Percentiles rank a stretch among this genome's conserved stretches.
Conservation (phyloP, 2,797 vertebrate genomes). For the Oryzias dopingdopingensis region DNA sequence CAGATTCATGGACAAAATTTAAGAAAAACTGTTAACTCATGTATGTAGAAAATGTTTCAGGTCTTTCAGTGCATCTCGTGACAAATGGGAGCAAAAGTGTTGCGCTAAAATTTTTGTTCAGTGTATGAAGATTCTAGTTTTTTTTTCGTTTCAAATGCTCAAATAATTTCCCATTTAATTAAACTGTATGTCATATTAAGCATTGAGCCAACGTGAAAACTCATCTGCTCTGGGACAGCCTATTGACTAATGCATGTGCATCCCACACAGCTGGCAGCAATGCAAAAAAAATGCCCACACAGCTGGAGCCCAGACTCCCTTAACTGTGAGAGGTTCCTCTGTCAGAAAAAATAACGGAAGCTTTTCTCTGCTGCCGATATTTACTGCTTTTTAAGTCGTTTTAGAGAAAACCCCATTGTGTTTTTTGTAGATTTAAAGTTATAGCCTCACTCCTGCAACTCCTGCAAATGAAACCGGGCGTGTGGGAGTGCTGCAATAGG, state of each 20-base stretch:
- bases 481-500: slow-evolving; percentile 32
- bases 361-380: slow-evolving; percentile 32
- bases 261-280: slow-evolving; percentile 40
- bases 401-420: slow-evolving; percentile 2
- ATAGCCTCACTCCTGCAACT: slow-evolving; percentile 3
- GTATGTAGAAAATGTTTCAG: too few species aligned
- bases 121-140: not conserved
- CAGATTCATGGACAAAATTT: too few species aligned
- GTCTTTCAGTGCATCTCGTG: too few species aligned
- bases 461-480: slow-evolving; percentile 18
- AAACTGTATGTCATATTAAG: not conserved
- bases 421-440: slow-evolving; percentile 29
- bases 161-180: too few species aligned
- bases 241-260: slow-evolving; percentile 43
- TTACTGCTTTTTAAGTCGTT: slow-evolving; percentile 5
- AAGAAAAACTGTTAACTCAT: too few species aligned
- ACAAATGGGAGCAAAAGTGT: too few species aligned
- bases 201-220: slow-evolving; percentile 43
- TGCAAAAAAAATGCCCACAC: slow-evolving; percentile 36
- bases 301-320: slow-evolving; percentile 25
- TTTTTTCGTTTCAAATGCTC: too few species aligned
- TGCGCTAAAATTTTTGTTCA: too few species aligned
- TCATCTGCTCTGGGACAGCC: slow-evolving; percentile 27
- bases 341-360: not conserved
- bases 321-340: slow-evolving; percentile 17